phyloP scores from a whole-genome alignment of 2,113 vertebrate genomes.

The Triplophysa dalaica region DNA sequence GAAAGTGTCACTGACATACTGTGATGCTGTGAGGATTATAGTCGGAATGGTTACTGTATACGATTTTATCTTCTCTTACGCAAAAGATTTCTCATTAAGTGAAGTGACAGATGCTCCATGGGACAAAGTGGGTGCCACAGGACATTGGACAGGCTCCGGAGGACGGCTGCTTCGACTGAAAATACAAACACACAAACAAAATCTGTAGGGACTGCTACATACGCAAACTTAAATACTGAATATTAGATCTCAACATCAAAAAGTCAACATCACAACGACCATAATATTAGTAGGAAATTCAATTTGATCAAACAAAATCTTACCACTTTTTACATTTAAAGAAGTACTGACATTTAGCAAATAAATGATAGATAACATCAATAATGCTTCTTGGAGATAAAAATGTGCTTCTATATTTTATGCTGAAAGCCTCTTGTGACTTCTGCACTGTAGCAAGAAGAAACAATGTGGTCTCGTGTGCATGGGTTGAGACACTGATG shows the following conservation, averaged over 20 bases:
- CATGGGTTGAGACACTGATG: background rate
- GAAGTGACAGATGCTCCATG: slow-evolving; percentile 47
- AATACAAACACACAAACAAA: slow-evolving; percentile 24
- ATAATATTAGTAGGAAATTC: no score
- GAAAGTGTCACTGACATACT: background rate
- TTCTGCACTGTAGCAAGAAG: background rate
- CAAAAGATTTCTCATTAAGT: slow-evolving; percentile 51
- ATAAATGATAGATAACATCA: no score
- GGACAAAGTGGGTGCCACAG: slow-evolving; percentile 62
- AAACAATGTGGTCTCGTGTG: background rate
- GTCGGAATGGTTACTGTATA: background rate
- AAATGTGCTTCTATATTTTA: background rate
- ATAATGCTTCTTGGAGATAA: no score
- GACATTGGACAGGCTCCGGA: slow-evolving; percentile 66
- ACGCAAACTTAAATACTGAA: background rate
- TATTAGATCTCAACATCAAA: background rate
- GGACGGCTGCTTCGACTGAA: slow-evolving; percentile 60
- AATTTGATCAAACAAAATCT: no score
- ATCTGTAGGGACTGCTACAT: background rate
- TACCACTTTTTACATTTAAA: no score
- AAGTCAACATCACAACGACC: no score
- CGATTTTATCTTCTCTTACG: slow-evolving; percentile 36
- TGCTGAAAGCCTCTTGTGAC: background rate
- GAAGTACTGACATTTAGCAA: background rate
- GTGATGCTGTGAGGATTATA: background rate